phyloP scores from a whole-genome alignment of 1,140 invertebrate genomes.

The Scaptodrosophila lebanonensis region DNA sequence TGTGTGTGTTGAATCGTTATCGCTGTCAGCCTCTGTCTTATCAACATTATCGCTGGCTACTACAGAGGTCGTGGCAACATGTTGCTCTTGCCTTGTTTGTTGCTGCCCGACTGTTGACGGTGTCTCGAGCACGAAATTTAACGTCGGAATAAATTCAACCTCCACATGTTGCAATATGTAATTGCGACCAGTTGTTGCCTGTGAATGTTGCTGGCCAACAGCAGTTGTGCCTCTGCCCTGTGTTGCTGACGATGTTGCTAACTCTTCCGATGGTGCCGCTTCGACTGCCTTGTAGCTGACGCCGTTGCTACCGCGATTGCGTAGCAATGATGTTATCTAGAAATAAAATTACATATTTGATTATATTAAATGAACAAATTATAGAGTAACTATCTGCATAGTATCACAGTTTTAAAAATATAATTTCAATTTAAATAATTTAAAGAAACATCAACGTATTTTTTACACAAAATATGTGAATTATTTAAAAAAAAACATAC shows the following conservation, averaged over 20 bases:
- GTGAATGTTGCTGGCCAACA: conserved; percentile 3
- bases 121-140: conserved; percentile 52
- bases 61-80: conserved; percentile 27
- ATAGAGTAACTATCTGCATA: too few relatives aligned
- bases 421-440: too few relatives aligned
- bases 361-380: neutral
- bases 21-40: conserved; percentile 26
- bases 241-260: conserved; percentile 8
- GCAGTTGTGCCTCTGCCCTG: neutral
- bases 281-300: conserved; percentile 59
- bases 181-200: conserved; percentile 2
- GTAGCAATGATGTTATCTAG: conserved; percentile 67
- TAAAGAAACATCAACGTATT: too few relatives aligned
- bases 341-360: conserved; percentile 10
- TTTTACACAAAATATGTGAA: too few relatives aligned
- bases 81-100: conserved; percentile 22
- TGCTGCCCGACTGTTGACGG: conserved; percentile 10
- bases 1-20: conserved; percentile 58
- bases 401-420: too few relatives aligned
- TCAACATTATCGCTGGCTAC: conserved; percentile 10
- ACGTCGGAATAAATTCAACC: conserved; percentile 65
- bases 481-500: too few relatives aligned
- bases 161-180: conserved; percentile 35
- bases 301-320: conserved; percentile 45
- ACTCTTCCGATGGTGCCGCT: conserved; percentile 17